These are phyloP conservation scores for Pygocentrus nattereri DNA, from an alignment of 2,797 vertebrate species.

Conservation along the genomic window DNA sequence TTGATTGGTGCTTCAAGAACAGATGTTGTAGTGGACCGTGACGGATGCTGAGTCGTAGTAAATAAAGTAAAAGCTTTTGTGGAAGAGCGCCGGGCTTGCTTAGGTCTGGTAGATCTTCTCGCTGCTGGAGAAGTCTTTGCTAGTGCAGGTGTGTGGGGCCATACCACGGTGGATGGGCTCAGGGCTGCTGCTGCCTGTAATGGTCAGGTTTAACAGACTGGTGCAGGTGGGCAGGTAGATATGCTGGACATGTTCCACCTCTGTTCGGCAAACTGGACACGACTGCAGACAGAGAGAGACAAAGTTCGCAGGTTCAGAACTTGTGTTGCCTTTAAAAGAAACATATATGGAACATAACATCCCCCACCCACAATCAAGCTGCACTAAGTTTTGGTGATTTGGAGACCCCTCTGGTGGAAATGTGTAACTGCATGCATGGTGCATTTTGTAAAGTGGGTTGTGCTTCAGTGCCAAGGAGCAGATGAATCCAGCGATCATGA, in stretches of 20 bases:
- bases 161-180: constrained; percentile 73
- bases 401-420: no score
- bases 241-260: constrained; percentile 93
- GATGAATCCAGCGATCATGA: no score
- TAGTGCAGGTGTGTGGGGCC: constrained; percentile 74
- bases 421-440: no score
- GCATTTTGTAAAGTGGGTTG: no score
- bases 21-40: background rate
- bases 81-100: constrained; percentile 50
- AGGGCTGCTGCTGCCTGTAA: constrained; percentile 70
- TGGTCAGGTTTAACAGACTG: constrained; percentile 91
- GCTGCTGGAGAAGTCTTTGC: constrained; percentile 71
- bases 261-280: constrained; percentile 93
- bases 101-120: constrained; percentile 79
- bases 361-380: no score
- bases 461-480: no score
- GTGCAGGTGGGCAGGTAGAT: constrained; percentile 96
- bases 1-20: constrained; percentile 49
- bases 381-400: no score
- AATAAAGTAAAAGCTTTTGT: constrained; percentile 19
- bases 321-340: no score
- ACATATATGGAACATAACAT: no score
- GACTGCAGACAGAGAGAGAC: constrained; percentile 72
- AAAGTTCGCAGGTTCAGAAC: background rate
- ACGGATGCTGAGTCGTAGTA: background rate